Evolutionary conservation across 1,140 invertebrate species (phyloP), one percentile per base, ranked within the genome.

Genomic region (Geopemphigus sp.): DNA sequence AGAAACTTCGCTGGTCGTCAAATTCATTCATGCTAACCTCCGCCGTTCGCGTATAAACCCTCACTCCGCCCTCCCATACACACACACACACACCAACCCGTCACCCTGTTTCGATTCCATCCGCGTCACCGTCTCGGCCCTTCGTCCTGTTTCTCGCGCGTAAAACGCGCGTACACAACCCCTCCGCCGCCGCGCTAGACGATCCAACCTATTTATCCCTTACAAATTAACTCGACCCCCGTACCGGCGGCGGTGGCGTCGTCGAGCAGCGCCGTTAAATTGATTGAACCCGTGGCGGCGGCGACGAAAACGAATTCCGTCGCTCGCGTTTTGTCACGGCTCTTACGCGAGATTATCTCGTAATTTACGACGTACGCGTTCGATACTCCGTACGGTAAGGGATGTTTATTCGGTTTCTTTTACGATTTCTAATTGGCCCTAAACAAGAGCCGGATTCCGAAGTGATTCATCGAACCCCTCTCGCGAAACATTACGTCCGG

Each of bases 151-250:
- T 47, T 68, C 66, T 11, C 45, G 15, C 66, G 12, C n/a, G n/a
- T n/a, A n/a, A n/a, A n/a, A n/a, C n/a, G n/a, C n/a, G n/a, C n/a
- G n/a, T n/a, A 56, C n/a, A n/a, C n/a, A n/a, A n/a, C n/a, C 64
- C 64, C 11, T 47, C 39, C 14, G 6, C 22, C 4, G 66, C 15
- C 22, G 50, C 45, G 5, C 5, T 70, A 70, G 73, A 59, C 32
- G 73, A 76, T 76, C 39, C 56, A 76, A 63, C 74, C 74, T 78
- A 78, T 78, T 78, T 78, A 78, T 78, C 74, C 74, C 74, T 78
- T 78, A 78, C 74, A 78, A 78, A 78, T 76, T 78, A 78, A 78
- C 74, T 78, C 74, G 74, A 78, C 56, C 74, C n/a, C 74, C 53
- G 26, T 22, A 12, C n/a, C 32, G 39, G 10, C 64, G 39, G 1